Evolutionary conservation across 1,140 invertebrate species (phyloP).

Genomic region (Drosophila sp.): DNA sequence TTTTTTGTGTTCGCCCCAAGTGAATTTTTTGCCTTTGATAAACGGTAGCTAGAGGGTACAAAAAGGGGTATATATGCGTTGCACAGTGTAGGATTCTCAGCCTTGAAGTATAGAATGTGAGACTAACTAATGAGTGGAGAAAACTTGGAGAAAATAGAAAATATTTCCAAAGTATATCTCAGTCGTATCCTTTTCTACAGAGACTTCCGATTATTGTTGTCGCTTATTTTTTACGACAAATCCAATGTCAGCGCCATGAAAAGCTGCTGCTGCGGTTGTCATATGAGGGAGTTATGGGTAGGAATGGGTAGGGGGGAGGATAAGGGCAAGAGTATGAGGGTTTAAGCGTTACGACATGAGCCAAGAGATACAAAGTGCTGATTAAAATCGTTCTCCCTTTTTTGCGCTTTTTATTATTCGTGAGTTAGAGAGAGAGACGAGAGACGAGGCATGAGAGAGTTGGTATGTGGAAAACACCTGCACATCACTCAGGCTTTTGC

Average conservation of each 20-base stretch:
- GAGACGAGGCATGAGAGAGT: constrained; percentile 7
- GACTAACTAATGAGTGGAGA: no score
- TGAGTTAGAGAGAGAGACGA: constrained; percentile 32
- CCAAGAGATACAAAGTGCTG: constrained; percentile 79
- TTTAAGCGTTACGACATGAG: constrained; percentile 55
- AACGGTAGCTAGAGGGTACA: constrained; percentile 29
- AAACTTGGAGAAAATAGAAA: no score
- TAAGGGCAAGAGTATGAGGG: constrained; percentile 27
- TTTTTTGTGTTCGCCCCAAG: constrained; percentile 10
- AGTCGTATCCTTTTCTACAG: neutral
- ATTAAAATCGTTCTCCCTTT: constrained; percentile 68
- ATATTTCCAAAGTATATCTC: neutral
- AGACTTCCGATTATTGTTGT: constrained; percentile 29
- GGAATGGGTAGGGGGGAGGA: constrained; percentile 4
- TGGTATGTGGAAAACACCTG: constrained; percentile 25
- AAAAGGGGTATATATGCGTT: neutral
- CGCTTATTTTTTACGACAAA: constrained; percentile 68
- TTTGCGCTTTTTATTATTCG: constrained; percentile 65
- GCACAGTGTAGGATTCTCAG: no score
- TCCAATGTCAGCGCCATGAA: constrained; percentile 76
- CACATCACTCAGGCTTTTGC: constrained; percentile 65
- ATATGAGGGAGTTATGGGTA: constrained; percentile 31
- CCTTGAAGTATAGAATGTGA: no score
- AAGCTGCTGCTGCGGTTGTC: constrained; percentile 53
- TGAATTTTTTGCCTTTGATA: constrained; percentile 10